Evolutionary conservation across 2,888 invertebrate species (phyloP).

Genomic region (Diplazon laetatorius): DNA sequence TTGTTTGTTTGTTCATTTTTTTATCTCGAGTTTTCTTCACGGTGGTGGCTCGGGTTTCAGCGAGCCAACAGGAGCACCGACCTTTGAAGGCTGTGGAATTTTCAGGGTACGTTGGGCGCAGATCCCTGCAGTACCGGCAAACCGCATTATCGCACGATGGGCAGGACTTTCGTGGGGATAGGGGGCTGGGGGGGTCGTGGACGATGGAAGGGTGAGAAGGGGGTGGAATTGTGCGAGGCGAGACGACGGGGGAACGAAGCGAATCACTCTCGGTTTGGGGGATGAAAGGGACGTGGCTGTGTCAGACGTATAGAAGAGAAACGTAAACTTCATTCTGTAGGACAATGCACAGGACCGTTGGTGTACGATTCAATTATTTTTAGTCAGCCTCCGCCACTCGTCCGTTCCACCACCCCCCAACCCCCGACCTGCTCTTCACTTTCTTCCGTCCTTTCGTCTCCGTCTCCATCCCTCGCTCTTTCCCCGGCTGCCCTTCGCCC

Average conservation of each 20-base stretch:
- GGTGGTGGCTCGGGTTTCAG: conserved; percentile 48
- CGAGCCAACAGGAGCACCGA: conserved; percentile 61
- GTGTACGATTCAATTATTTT: conserved; percentile 80
- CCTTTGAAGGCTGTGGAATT: conserved; percentile 51
- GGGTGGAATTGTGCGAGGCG: conserved; percentile 44
- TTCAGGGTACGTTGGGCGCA: conserved; percentile 31
- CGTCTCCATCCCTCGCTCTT: too few relatives aligned
- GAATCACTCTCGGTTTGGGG: conserved; percentile 15
- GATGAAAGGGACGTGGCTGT: conserved; percentile 58
- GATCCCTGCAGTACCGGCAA: conserved; percentile 30
- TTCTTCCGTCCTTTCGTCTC: conserved; percentile 38
- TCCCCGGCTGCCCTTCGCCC: too few relatives aligned
- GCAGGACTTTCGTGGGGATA: conserved; percentile 25
- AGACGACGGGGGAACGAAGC: conserved; percentile 30
- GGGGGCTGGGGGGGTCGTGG: conserved; percentile 26
- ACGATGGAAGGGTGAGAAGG: conserved; percentile 20
- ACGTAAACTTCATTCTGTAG: conserved; percentile 78
- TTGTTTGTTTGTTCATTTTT: conserved; percentile 18
- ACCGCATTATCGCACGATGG: conserved; percentile 57
- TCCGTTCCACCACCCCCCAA: conserved; percentile 24
- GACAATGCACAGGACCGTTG: conserved; percentile 77
- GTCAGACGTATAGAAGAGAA: conserved; percentile 70
- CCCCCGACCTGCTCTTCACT: conserved; percentile 11
- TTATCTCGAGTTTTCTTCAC: conserved; percentile 13
- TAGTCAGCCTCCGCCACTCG: conserved; percentile 69